Percentiles rank a stretch among this genome's conserved stretches.
These are phyloP conservation scores for Gymnocephalus cernua DNA, from an alignment of 2,113 vertebrate genomes.

Conservation along the genomic window DNA sequence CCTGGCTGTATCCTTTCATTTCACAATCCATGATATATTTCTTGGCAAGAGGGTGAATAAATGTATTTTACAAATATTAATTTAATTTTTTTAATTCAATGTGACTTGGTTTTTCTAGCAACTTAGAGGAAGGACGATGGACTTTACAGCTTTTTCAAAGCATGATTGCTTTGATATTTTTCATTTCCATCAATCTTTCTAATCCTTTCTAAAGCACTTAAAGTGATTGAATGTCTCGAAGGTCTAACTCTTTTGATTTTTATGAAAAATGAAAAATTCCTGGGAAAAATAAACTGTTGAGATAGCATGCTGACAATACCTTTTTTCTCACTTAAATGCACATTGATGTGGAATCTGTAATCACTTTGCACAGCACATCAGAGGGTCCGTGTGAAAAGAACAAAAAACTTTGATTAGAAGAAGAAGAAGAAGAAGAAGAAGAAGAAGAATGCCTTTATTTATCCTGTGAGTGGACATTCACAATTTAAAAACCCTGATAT, in stretches of 20 bases:
- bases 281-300: background rate
- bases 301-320: background rate
- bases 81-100: background rate
- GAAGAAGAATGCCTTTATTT: no score
- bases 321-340: slow-evolving; percentile 12
- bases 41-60: background rate
- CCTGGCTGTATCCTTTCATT: background rate
- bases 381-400: slow-evolving; percentile 15
- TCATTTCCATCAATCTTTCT: background rate
- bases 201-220: background rate
- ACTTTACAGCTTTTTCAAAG: background rate
- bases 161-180: background rate
- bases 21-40: background rate
- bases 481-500: no score
- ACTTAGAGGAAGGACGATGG: background rate
- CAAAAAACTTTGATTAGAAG: background rate
- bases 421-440: no score
- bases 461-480: no score
- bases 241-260: background rate
- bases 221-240: background rate
- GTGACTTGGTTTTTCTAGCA: background rate
- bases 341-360: background rate
- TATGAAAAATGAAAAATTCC: slow-evolving; percentile 6
- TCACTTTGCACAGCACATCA: background rate
- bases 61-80: background rate